Evolutionary conservation across 2,113 vertebrate genomes (phyloP).

Genomic region (Serinus canaria): DNA sequence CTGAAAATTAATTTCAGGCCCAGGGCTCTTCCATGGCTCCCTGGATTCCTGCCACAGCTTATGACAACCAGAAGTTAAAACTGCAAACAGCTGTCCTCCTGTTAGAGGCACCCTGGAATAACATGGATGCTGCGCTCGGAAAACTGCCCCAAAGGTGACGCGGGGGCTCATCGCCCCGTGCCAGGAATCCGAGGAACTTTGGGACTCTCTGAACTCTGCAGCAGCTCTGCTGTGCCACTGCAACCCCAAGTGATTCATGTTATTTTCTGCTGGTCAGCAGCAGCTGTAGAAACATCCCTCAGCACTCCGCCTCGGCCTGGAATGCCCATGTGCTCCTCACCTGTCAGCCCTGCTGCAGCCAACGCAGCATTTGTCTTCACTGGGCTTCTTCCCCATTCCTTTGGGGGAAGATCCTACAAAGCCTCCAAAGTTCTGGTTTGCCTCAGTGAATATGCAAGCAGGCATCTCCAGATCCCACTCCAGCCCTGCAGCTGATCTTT

Average conservation of each 20-base stretch:
- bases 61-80: slow-evolving; percentile 16
- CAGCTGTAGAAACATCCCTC: slow-evolving; percentile 74
- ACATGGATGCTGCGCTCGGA: neutral
- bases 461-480: neutral
- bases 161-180: neutral
- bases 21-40: neutral
- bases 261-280: slow-evolving; percentile 55
- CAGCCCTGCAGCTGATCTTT: neutral
- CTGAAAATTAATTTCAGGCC: neutral
- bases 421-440: neutral
- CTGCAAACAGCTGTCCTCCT: neutral
- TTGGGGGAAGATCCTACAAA: neutral
- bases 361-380: neutral
- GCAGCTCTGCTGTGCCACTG: neutral
- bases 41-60: neutral
- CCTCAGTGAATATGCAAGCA: neutral
- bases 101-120: neutral
- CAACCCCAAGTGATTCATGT: neutral
- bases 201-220: neutral
- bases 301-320: neutral
- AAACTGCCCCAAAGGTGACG: neutral
- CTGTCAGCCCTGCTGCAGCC: slow-evolving; percentile 40
- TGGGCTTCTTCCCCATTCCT: neutral
- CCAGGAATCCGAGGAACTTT: slow-evolving; percentile 9
- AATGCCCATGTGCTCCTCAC: slow-evolving; percentile 66